Evolutionary conservation across 2,797 vertebrate genomes (phyloP).

Genomic region (Coregonus suidteri): DNA sequence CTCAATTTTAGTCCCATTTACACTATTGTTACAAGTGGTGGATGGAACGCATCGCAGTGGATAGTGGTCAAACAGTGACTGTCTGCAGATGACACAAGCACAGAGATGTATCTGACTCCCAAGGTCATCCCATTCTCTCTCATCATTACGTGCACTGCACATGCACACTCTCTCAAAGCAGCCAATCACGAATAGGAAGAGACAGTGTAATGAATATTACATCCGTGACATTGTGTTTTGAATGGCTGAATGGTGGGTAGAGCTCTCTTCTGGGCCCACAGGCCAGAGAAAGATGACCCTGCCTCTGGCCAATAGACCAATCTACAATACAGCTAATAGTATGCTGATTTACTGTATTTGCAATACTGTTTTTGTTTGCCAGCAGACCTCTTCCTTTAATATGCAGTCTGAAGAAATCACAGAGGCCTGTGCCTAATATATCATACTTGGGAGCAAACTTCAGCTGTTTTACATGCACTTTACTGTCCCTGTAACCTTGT

Average conservation of each 20-base stretch:
- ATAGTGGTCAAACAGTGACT: conserved; percentile 74
- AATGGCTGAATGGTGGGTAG: conserved; percentile 36
- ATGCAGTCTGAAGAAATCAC: neutral
- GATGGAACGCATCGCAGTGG: conserved; percentile 69
- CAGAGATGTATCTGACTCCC: conserved; percentile 67
- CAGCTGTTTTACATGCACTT: conserved; percentile 33
- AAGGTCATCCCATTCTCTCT: conserved; percentile 73
- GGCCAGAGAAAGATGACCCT: conserved; percentile 7
- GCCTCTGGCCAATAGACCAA: neutral
- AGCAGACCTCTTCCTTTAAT: conserved; percentile 17
- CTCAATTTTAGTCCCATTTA: conserved; percentile 83
- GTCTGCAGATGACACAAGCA: conserved; percentile 70
- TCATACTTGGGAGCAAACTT: conserved; percentile 6
- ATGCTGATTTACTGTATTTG: neutral
- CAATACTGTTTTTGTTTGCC: neutral
- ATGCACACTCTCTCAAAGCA: conserved; percentile 47
- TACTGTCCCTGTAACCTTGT: conserved; percentile 66
- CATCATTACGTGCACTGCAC: conserved; percentile 40
- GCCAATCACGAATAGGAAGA: conserved; percentile 41
- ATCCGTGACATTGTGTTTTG: conserved; percentile 30
- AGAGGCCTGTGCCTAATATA: neutral
- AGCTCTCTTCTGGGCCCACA: conserved; percentile 31
- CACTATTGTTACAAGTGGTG: conserved; percentile 76
- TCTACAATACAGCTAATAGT: conserved; percentile 4
- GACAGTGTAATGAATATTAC: conserved; percentile 53